These are phyloP conservation scores for Noctilio leporinus DNA, from an alignment of 2,113 vertebrate species.

Conservation along the genomic window DNA sequence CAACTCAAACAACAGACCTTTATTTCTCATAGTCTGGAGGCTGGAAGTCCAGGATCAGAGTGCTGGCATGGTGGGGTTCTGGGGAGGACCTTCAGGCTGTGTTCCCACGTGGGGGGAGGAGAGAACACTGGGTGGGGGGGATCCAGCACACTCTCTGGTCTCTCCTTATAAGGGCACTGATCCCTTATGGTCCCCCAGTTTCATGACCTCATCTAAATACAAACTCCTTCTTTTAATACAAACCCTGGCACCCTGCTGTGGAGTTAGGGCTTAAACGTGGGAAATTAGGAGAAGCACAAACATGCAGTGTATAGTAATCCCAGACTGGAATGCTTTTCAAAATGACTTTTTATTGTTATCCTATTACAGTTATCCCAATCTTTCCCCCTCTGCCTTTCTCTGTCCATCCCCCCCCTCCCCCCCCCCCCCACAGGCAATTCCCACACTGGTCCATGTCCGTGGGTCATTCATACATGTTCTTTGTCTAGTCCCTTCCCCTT, in stretches of 20 bases:
- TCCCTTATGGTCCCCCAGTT: background rate
- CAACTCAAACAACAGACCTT: background rate
- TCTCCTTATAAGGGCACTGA: background rate
- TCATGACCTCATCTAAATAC: background rate
- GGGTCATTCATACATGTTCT: too few species aligned
- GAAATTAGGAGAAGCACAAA: background rate
- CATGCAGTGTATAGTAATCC: background rate
- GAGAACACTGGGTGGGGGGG: too few species aligned
- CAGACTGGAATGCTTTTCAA: background rate
- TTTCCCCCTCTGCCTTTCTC: too few species aligned
- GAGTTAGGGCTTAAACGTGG: rapidly evolving
- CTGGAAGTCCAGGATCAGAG: background rate
- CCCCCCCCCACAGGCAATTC: too few species aligned
- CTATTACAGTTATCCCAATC: too few species aligned
- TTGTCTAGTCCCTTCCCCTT: too few species aligned
- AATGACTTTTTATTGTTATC: too few species aligned
- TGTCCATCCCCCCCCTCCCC: too few species aligned
- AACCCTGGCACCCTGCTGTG: too few species aligned
- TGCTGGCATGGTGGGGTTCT: too few species aligned
- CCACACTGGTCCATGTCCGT: too few species aligned
- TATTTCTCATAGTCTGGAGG: background rate
- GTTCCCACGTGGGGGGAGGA: background rate
- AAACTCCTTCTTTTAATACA: background rate
- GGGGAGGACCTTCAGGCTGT: background rate
- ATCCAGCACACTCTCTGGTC: background rate